These are phyloP conservation scores for Ptilodon capucinus DNA, from an alignment of 2,888 invertebrate genomes.

Conservation along the genomic window DNA sequence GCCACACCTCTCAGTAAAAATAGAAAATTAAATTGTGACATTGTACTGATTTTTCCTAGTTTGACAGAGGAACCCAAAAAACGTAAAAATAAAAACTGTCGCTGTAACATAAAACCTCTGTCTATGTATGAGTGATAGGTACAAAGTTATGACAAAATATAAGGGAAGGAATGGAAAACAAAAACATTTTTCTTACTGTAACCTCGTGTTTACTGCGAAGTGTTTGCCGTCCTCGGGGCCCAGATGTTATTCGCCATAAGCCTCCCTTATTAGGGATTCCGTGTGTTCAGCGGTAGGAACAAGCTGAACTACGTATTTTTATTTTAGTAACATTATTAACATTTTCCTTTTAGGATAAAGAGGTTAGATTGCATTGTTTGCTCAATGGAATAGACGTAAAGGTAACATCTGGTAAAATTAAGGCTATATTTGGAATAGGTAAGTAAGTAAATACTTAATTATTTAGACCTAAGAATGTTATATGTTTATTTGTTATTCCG, in stretches of 20 bases:
- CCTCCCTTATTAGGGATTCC: conserved; percentile 79
- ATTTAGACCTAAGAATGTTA: too few species aligned
- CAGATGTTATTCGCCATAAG: conserved; percentile 80
- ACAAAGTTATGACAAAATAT: conserved; percentile 59
- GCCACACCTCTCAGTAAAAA: too few species aligned
- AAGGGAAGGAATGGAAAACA: conserved; percentile 62
- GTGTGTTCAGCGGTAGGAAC: conserved; percentile 62
- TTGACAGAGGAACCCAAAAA: too few species aligned
- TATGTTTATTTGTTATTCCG: too few species aligned
- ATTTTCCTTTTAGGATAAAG: conserved; percentile 44
- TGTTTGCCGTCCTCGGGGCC: conserved; percentile 74
- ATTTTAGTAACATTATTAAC: conserved; percentile 69
- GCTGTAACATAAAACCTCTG: conserved; percentile 14
- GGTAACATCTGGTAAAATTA: too few species aligned
- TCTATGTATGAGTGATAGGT: conserved; percentile 28
- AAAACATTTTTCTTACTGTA: conserved; percentile 76
- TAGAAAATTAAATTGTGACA: too few species aligned
- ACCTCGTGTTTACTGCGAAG: conserved; percentile 73
- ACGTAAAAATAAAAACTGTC: conserved; percentile 20
- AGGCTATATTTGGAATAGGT: neutral
- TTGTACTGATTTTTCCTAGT: too few species aligned
- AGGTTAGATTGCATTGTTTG: conserved; percentile 12
- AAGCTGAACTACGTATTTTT: conserved; percentile 61
- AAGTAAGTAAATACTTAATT: too few species aligned
- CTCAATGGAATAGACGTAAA: neutral